Conservation (phyloP, 2,113 vertebrate genomes). For the Callionymus lyra region DNA sequence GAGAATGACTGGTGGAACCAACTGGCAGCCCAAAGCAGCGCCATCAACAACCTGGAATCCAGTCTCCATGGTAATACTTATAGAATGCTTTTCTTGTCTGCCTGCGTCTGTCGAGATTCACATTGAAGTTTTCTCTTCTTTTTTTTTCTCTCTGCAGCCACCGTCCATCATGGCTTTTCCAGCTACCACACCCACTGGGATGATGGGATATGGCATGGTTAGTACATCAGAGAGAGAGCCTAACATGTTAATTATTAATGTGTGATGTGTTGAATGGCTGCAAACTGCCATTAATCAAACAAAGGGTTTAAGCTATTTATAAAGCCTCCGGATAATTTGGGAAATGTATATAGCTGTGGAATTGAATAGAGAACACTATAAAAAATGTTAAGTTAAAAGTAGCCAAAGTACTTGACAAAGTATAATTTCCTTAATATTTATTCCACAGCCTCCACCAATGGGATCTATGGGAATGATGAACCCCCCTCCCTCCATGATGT, state of each 20-base stretch:
- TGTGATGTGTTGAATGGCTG: too few relatives aligned
- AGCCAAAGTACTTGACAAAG: background rate
- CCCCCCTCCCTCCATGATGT: constrained; percentile 93
- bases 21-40: constrained; percentile 94
- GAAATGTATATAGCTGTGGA: background rate
- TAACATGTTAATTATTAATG: too few relatives aligned
- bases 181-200: constrained; percentile 92
- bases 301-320: background rate
- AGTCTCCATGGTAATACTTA: constrained; percentile 82
- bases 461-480: constrained; percentile 92
- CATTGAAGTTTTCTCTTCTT: background rate
- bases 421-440: background rate
- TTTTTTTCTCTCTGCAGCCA: constrained; percentile 62
- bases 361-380: background rate
- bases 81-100: background rate
- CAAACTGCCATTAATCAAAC: background rate
- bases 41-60: constrained; percentile 96
- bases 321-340: background rate
- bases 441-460: constrained; percentile 82
- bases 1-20: constrained; percentile 91
- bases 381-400: background rate
- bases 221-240: constrained; percentile 47
- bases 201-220: constrained; percentile 94
- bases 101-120: background rate
- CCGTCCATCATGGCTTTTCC: constrained; percentile 94